Conservation (phyloP, 2,888 invertebrate genomes). For the Nephrotoma flavescens region DNA sequence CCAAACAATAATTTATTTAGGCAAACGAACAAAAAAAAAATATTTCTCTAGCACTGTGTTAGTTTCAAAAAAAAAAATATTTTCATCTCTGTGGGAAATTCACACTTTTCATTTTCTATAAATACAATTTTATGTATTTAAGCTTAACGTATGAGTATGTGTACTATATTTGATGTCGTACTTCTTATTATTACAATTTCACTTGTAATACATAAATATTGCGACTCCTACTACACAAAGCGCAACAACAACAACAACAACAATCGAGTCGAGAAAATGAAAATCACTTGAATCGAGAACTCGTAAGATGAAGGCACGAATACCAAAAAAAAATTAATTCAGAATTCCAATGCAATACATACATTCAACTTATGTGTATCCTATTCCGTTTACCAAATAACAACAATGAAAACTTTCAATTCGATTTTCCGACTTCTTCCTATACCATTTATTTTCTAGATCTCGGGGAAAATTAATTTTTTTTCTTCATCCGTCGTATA, state of each 20-base stretch:
- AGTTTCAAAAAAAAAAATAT: not conserved
- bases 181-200: not conserved
- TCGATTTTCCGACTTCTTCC: not conserved
- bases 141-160: not conserved
- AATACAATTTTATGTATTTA: not conserved
- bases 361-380: not conserved
- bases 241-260: not conserved
- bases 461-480: not conserved
- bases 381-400: not conserved
- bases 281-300: not conserved
- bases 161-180: not conserved
- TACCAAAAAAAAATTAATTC: not conserved
- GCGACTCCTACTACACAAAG: not conserved
- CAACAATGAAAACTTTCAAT: not conserved
- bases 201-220: not conserved
- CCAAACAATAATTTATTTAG: slow-evolving; percentile 3
- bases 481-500: not conserved
- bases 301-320: not conserved
- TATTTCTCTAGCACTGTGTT: not conserved
- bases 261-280: not conserved
- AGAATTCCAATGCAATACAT: not conserved
- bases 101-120: slow-evolving; percentile 1
- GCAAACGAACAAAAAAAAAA: not conserved
- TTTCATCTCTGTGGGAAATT: slow-evolving; percentile 4
- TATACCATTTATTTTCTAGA: not conserved